Percentiles rank a stretch among this genome's conserved stretches.
Evolutionary conservation across 2,797 vertebrate genomes (phyloP).

Genomic region (Syndactyla subalaris): DNA sequence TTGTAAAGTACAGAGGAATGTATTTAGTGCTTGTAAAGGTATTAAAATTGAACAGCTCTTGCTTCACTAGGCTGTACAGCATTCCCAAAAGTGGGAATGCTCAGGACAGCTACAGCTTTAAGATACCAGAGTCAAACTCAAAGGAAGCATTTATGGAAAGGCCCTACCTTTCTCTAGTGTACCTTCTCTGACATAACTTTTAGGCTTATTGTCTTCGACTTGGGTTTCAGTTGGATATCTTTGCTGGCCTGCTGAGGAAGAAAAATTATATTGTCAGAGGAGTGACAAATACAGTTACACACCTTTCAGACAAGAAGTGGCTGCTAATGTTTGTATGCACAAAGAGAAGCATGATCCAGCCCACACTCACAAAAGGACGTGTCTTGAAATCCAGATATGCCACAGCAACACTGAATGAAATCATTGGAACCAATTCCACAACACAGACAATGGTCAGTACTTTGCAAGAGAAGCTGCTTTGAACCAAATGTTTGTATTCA

Average conservation of each 20-base stretch:
- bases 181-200: not conserved
- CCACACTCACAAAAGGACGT: not conserved
- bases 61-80: not conserved
- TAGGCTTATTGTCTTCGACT: accelerated
- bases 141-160: not conserved
- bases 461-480: not conserved
- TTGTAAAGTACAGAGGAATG: not conserved
- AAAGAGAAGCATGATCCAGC: not conserved
- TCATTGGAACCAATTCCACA: not conserved
- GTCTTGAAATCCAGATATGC: not conserved
- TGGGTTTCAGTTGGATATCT: not conserved
- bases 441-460: not conserved
- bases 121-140: not conserved
- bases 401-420: accelerated
- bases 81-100: not conserved
- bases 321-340: not conserved
- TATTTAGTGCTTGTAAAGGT: not conserved
- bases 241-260: not conserved
- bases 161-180: not conserved
- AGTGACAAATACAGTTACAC: not conserved
- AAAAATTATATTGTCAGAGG: not conserved
- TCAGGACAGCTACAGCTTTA: not conserved
- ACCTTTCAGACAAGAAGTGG: not conserved
- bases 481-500: not conserved
- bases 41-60: not conserved